Evolutionary conservation across 2,113 vertebrate species (phyloP).

Genomic region (Tursiops truncatus): DNA sequence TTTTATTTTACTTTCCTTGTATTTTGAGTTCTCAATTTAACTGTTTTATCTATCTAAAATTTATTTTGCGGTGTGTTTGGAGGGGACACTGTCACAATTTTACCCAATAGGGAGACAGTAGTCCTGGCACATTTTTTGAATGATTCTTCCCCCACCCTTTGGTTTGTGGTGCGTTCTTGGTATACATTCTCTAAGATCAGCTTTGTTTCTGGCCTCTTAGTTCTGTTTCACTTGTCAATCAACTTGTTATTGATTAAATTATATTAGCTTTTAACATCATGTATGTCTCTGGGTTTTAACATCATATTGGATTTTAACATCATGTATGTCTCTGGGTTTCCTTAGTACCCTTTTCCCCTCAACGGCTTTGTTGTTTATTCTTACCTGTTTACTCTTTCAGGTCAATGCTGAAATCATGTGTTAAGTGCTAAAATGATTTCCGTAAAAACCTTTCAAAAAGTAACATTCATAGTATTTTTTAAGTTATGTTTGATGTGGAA

Average conservation of each 20-base stretch:
- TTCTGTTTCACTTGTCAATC: background rate
- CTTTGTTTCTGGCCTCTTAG: background rate
- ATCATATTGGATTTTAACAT: background rate
- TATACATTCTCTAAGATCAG: background rate
- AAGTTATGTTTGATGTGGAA: background rate
- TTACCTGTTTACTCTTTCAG: background rate
- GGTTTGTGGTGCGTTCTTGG: background rate
- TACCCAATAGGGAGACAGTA: background rate
- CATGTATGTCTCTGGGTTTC: background rate
- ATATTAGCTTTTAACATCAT: background rate
- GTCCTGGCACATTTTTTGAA: background rate
- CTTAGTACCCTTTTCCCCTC: background rate
- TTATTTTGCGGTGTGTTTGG: background rate
- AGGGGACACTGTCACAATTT: background rate
- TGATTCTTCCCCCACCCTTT: background rate
- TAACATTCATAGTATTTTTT: background rate
- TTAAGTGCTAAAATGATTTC: background rate
- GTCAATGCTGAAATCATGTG: background rate
- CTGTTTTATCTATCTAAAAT: background rate
- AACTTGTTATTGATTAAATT: background rate
- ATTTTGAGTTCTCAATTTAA: background rate
- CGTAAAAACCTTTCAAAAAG: background rate
- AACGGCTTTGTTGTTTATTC: background rate
- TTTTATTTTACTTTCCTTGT: slow-evolving; percentile 7
- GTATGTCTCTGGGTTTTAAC: background rate